phyloP scores from a whole-genome alignment of 2,888 invertebrate species.

The Drosophila infuscata region DNA sequence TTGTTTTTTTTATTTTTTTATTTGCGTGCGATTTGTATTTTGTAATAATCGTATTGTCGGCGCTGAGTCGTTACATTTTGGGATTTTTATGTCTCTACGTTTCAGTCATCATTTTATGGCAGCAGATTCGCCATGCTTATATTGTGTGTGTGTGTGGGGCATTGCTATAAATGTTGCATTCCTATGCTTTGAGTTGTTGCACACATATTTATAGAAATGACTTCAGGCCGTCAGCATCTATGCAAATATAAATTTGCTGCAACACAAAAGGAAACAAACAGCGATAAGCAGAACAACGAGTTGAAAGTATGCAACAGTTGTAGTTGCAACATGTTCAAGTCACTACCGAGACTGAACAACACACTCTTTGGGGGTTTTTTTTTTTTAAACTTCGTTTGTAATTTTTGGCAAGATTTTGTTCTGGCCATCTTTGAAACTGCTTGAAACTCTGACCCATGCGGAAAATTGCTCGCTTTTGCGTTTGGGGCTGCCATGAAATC shows the following conservation, averaged over 20 bases:
- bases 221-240: slow-evolving; percentile 36
- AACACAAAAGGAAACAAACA: slow-evolving; percentile 6
- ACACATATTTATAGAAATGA: slow-evolving; percentile 71
- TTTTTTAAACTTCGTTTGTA: no score
- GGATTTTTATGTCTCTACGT: slow-evolving; percentile 46
- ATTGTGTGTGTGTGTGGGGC: slow-evolving; percentile 8
- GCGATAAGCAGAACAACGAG: slow-evolving; percentile 25
- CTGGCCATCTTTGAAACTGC: not conserved
- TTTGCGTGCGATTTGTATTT: slow-evolving; percentile 20
- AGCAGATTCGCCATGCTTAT: slow-evolving; percentile 45
- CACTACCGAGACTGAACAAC: not conserved
- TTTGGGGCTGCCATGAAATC: slow-evolving; percentile 49
- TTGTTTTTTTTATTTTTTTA: not conserved
- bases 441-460: not conserved
- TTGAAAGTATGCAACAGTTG: slow-evolving; percentile 35
- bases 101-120: slow-evolving; percentile 50
- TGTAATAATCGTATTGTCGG: slow-evolving; percentile 50
- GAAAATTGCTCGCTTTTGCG: not conserved
- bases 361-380: not conserved
- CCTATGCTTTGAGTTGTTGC: slow-evolving; percentile 28
- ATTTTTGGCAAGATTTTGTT: not conserved
- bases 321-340: not conserved
- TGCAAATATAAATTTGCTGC: slow-evolving; percentile 6
- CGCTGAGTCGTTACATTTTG: slow-evolving; percentile 41
- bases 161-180: slow-evolving; percentile 58